These are phyloP conservation scores for Meloidogyne chitwoodi DNA, from an alignment of 1,140 invertebrate genomes.

Conservation along the genomic window DNA sequence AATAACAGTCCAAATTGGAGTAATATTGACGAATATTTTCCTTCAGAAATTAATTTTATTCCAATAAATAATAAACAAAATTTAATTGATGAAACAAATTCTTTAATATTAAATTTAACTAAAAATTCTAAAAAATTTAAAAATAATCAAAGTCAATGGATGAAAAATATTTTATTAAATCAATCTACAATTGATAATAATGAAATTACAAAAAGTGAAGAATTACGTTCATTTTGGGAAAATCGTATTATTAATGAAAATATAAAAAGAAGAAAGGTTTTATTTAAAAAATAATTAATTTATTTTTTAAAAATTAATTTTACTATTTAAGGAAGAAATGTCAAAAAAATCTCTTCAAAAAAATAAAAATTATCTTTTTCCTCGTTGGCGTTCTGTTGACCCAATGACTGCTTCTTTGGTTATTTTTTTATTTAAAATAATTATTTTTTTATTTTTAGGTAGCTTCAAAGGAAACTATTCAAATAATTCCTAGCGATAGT, in stretches of 20 bases:
- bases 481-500: slow-evolving; percentile 13
- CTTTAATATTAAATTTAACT: no score
- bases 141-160: neutral
- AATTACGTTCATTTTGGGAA: neutral
- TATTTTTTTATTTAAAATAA: neutral
- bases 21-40: no score
- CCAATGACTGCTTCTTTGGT: slow-evolving; percentile 18
- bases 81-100: no score
- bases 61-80: no score
- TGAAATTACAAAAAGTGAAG: neutral
- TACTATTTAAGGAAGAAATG: neutral
- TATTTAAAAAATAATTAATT: no score
- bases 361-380: slow-evolving; percentile 1
- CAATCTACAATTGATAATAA: neutral
- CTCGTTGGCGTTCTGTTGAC: slow-evolving; percentile 12
- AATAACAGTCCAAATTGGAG: no score
- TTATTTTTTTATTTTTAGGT: neutral
- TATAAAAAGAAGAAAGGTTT: neutral
- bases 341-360: neutral
- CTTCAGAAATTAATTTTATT: no score
- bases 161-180: neutral
- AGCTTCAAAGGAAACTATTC: neutral
- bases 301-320: no score
- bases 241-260: neutral
- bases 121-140: no score